Percentiles rank a stretch among this genome's conserved stretches.
These are phyloP conservation scores for Laupala kohalensis DNA, from an alignment of 1,140 invertebrate species.

Conservation along the genomic window DNA sequence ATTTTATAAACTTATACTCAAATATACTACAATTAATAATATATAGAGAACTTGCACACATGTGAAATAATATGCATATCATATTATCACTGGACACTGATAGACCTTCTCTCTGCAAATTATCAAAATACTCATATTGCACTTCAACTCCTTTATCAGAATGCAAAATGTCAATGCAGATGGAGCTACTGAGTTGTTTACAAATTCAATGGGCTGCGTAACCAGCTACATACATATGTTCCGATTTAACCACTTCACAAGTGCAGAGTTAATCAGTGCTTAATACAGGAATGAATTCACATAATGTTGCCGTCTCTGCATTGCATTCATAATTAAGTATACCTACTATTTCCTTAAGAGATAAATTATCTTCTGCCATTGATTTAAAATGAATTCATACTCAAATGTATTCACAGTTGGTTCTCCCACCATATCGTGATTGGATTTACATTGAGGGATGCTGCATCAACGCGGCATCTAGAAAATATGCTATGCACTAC, in stretches of 20 bases:
- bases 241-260: not conserved
- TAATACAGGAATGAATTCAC: not conserved
- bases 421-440: too few relatives aligned
- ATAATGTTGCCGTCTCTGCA: not conserved
- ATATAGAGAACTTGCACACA: not conserved
- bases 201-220: not conserved
- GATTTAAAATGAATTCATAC: not conserved
- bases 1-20: not conserved
- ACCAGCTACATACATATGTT: not conserved
- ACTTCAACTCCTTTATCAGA: not conserved
- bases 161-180: not conserved
- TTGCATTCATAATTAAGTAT: not conserved
- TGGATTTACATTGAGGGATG: too few relatives aligned
- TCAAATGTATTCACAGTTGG: not conserved
- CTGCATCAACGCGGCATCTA: too few relatives aligned
- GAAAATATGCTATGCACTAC: too few relatives aligned
- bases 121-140: not conserved
- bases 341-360: not conserved
- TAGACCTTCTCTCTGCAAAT: not conserved
- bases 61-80: not conserved
- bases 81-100: not conserved
- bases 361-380: not conserved
- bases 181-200: not conserved
- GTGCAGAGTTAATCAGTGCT: not conserved
- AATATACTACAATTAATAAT: not conserved